phyloP scores from a whole-genome alignment of 2,888 invertebrate genomes.

The Lacanobia wlatinum region DNA sequence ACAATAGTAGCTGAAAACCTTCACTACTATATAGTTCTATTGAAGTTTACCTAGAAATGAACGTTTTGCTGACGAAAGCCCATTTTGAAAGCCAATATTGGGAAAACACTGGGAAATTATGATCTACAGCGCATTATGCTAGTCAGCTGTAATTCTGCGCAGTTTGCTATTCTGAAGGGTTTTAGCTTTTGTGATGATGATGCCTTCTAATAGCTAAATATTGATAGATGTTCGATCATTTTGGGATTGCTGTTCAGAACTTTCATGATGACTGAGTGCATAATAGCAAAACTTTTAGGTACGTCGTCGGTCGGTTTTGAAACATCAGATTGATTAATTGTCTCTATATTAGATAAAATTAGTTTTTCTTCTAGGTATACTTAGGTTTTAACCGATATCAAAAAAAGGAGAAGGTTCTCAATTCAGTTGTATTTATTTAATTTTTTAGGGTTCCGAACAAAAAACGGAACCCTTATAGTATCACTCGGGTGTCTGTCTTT shows the following conservation, averaged over 20 bases:
- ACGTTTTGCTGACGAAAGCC: no score
- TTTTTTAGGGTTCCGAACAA: no score
- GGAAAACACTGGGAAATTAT: constrained; percentile 4
- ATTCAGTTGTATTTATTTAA: no score
- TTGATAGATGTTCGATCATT: background rate
- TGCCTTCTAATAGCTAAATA: background rate
- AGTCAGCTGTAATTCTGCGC: constrained; percentile 6
- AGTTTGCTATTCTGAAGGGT: background rate
- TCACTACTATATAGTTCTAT: background rate
- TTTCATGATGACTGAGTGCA: background rate
- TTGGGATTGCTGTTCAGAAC: background rate
- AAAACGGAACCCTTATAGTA: no score
- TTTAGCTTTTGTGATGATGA: constrained; percentile 1
- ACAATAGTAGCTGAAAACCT: no score
- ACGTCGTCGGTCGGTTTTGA: background rate
- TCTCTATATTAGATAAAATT: background rate
- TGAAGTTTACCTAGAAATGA: background rate
- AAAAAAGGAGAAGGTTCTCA: no score
- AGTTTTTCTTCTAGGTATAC: no score
- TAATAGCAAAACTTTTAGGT: background rate
- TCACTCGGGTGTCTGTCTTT: no score
- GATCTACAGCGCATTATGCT: background rate
- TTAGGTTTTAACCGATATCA: no score
- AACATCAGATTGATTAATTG: background rate
- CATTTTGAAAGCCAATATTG: background rate